Conservation (phyloP, 2,888 invertebrate species). For the Monochamus alternatus region DNA sequence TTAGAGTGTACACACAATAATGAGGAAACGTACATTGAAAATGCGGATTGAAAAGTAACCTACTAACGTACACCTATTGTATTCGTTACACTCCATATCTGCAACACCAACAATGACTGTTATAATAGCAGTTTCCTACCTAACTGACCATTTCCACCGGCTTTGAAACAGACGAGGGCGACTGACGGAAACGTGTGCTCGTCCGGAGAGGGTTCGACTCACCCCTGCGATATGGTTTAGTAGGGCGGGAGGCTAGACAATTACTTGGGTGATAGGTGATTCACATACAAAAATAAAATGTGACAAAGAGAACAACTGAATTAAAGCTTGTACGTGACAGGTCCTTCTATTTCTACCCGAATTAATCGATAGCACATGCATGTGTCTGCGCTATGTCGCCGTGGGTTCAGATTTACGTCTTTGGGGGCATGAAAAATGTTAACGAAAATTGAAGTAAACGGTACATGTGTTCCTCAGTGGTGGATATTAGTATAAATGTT, state of each 20-base stretch:
- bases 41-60: conserved; percentile 7
- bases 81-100: conserved; percentile 1
- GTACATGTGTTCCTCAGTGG: not conserved
- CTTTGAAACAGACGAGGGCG: conserved; percentile 23
- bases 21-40: not conserved
- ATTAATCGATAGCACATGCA: not conserved
- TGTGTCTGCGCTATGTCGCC: not conserved
- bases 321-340: conserved; percentile 37
- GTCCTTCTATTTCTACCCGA: conserved; percentile 12
- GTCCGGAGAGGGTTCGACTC: conserved; percentile 2
- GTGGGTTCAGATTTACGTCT: not conserved
- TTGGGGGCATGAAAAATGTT: not conserved
- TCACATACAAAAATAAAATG: conserved; percentile 47
- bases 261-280: conserved; percentile 45
- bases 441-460: not conserved
- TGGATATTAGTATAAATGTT: too few relatives aligned
- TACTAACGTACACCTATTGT: not conserved
- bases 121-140: conserved; percentile 19
- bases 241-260: conserved; percentile 47
- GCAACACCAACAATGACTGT: not conserved
- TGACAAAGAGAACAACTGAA: conserved; percentile 37
- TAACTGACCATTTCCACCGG: conserved; percentile 22
- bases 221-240: conserved; percentile 53
- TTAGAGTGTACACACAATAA: too few relatives aligned
- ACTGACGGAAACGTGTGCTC: conserved; percentile 17